Evolutionary conservation across 35 echinoderm and acorn worm species (phyloP).

Genomic region (Holothuria glaberrima): DNA sequence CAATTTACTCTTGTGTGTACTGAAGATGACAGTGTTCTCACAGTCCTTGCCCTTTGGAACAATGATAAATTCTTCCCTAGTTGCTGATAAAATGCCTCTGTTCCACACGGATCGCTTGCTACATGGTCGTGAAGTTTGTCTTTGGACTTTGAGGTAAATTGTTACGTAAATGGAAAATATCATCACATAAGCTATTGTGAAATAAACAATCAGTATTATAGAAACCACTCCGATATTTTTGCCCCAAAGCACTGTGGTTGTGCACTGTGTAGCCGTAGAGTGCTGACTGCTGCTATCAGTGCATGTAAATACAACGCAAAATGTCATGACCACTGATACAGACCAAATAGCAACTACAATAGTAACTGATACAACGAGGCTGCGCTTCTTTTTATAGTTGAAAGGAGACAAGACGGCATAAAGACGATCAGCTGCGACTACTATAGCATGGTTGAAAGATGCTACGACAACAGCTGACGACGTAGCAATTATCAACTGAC

Average conservation of each 20-base stretch:
- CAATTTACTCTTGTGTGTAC: no score
- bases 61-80: no score
- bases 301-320: neutral
- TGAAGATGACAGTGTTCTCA: no score
- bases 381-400: neutral
- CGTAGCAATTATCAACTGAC: neutral
- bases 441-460: conserved; percentile 1
- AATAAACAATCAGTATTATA: neutral
- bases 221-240: neutral
- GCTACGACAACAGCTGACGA: neutral
- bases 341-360: neutral
- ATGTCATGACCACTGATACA: neutral
- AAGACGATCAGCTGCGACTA: neutral
- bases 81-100: no score
- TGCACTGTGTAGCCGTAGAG: neutral
- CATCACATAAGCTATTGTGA: neutral
- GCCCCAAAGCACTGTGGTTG: neutral
- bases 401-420: conserved; percentile 14
- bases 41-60: no score
- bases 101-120: no score
- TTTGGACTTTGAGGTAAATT: neutral
- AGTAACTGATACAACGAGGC: neutral
- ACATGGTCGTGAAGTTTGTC: neutral
- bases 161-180: neutral
- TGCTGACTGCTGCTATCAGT: neutral